Percentiles rank a stretch among this genome's conserved stretches.
Conservation (phyloP, 1,140 invertebrate species). For the Proctacanthus coquilletti region DNA sequence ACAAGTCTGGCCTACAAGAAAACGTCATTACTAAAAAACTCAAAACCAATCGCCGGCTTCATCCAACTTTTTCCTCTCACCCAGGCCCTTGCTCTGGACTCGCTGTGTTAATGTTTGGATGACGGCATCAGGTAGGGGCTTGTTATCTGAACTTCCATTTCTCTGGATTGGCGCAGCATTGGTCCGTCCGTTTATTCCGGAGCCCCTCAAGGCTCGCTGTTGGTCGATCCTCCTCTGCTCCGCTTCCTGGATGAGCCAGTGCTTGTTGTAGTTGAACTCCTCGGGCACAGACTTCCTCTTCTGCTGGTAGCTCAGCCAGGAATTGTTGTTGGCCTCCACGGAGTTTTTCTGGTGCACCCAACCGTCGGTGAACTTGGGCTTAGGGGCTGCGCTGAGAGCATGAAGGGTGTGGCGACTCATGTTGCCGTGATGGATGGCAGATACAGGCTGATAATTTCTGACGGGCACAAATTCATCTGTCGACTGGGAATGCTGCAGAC, state of each 20-base stretch:
- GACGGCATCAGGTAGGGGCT: conserved; percentile 49
- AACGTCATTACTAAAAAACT: no score
- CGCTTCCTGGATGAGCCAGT: conserved; percentile 85
- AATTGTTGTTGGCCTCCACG: conserved; percentile 15
- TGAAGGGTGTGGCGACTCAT: conserved; percentile 63
- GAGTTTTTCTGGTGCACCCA: conserved; percentile 19
- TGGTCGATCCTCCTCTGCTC: conserved; percentile 73
- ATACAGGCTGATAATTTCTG: conserved; percentile 1
- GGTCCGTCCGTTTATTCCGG: conserved; percentile 2
- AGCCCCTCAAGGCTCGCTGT: conserved; percentile 22
- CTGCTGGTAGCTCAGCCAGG: conserved; percentile 43
- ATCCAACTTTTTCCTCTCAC: conserved; percentile 31
- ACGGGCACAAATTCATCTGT: conserved; percentile 2
- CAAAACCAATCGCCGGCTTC: conserved; percentile 12
- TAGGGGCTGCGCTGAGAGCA: conserved; percentile 60
- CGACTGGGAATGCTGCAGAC: conserved; percentile 3
- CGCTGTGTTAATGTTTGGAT: conserved; percentile 56
- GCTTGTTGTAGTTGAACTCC: conserved; percentile 59
- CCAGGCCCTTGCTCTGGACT: conserved; percentile 44
- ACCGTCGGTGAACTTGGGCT: conserved; percentile 44
- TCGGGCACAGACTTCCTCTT: conserved; percentile 47
- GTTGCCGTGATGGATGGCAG: conserved; percentile 27
- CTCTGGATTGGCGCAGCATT: conserved; percentile 10
- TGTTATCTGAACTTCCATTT: conserved; percentile 15
- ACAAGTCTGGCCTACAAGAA: background rate